Evolutionary conservation across 2,888 invertebrate species (phyloP), one percentile per base, ranked within the genome.

Genomic region (Crocallis elinguaria): DNA sequence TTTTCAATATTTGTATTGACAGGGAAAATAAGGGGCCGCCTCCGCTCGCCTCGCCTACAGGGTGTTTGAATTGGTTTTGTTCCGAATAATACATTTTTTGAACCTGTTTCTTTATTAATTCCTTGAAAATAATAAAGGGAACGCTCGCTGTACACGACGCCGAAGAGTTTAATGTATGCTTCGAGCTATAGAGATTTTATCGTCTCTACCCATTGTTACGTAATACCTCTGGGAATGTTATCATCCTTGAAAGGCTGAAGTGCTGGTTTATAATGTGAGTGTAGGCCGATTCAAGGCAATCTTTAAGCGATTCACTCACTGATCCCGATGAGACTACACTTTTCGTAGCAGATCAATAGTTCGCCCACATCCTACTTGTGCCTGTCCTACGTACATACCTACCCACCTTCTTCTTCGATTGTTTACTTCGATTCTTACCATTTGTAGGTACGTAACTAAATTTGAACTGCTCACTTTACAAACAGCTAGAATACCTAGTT

Each of bases 1-100:
- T 81, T 83, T 79, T 78, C 77, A 79, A 77, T 80, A 78, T 80
- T 82, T 79, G 74, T 81, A 77, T 82, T 80, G 77, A 76, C 75
- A 72, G 66, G 72, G 69, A 76, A 78, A 78, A 79, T 81, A 78
- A 72, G 64, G 70, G 73, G 63, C 65, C 55, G 70, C 62, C 66
- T 62, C 60, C 61, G 50, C 59, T 52, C 60, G 64, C 63, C 65
- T 67, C 64, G 62, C 53, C 66, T 65, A 56, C 54, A 61, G 66
- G 70, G 38, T 62, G 63, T 62, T 62, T 58, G 62, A 55, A 69
- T 66, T 69, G 69, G 65, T 65, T 63, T 63, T 54, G 53, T 62
- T 56, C 50, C 36, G 49, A 48, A 46, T 52, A 58, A 50, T 51
- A 56, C 53, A 62, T 56, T 57, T 48, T 57, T 54, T 23, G 44